Conservation (phyloP, 2,888 invertebrate species). For the Apantesis nais region DNA sequence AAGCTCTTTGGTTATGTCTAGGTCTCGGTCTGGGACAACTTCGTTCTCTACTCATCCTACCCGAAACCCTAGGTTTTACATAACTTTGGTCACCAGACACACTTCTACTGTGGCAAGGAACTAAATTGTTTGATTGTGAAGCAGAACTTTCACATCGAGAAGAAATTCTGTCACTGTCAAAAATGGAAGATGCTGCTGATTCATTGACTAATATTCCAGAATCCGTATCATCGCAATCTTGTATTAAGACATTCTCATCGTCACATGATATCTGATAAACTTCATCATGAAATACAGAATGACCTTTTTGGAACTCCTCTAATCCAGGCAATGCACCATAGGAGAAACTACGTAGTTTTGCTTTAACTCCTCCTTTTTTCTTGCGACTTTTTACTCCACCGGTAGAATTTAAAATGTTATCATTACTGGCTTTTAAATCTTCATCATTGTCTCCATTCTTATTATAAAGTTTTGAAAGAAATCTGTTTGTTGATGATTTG, state of each 20-base stretch:
- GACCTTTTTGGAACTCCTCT: slow-evolving; percentile 88
- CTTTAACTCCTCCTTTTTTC: slow-evolving; percentile 76
- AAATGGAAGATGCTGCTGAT: slow-evolving; percentile 88
- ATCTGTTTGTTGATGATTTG: slow-evolving; percentile 88
- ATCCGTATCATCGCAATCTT: slow-evolving; percentile 90
- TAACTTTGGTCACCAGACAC: slow-evolving; percentile 81
- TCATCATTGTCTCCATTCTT: slow-evolving; percentile 73
- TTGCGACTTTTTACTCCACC: slow-evolving; percentile 71
- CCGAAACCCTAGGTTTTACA: slow-evolving; percentile 68
- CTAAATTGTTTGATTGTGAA: slow-evolving; percentile 72
- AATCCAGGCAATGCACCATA: slow-evolving; percentile 90
- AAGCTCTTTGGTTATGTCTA: slow-evolving; percentile 80
- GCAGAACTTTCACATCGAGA: slow-evolving; percentile 84
- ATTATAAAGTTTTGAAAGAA: slow-evolving; percentile 89
- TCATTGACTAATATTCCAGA: slow-evolving; percentile 91
- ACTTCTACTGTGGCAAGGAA: slow-evolving; percentile 78
- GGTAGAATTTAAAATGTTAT: slow-evolving; percentile 66
- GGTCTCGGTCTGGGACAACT: slow-evolving; percentile 68
- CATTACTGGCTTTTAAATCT: slow-evolving; percentile 58
- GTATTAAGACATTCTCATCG: slow-evolving; percentile 84
- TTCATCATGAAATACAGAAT: slow-evolving; percentile 88
- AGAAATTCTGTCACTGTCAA: slow-evolving; percentile 84
- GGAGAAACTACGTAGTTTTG: slow-evolving; percentile 89
- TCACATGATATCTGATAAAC: slow-evolving; percentile 80
- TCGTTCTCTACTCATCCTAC: slow-evolving; percentile 76